Evolutionary conservation across 2,113 vertebrate genomes (phyloP), one percentile per base, ranked within the genome.

Genomic region (Vulpes vulpes): DNA sequence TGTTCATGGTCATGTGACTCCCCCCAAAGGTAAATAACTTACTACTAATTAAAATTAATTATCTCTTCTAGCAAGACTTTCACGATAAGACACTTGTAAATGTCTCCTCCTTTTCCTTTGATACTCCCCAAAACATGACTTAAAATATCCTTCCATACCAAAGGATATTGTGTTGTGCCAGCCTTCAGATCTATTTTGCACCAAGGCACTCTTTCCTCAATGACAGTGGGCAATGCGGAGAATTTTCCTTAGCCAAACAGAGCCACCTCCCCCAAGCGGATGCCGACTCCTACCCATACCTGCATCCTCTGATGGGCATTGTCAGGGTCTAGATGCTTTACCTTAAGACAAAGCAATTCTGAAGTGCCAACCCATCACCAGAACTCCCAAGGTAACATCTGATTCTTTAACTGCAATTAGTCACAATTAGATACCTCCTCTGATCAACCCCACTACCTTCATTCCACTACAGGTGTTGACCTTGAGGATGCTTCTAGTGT

Each of bases 191-290:
- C 22, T 9, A 17, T 67, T 82, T 83, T 85, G 10, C 1, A 51
- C 32, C 5, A 17, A 23, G 0, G 0, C 2, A 5, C 12, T 80
- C 32, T n/a, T 35, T 59, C 8, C 27, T 59, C 15, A 25, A 8
- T 8, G 55, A 14, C 35, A 91, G 20, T 25, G 86, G 25, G 23
- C 19, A 43, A 43, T 43, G 43, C 5, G 1, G 14, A 43, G 11
- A 96, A 57, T 32, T 69, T 35, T 15, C 11, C 19, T 90, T 27
- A 59, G 57, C 30, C 17, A 25, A 57, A 38, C 2, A 69, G 11
- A n/a, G 4, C 4, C 2, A 9, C 23, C 4, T 83, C 19, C 43
- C 4, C 30, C 25, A 25, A 55, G 9, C 14, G 3, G 38, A 76
- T 2, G n/a, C 60, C 20, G 0, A 9, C 30, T 69, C 17, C n/a